Evolutionary conservation across 2,113 vertebrate species (phyloP).

Genomic region (Passer domesticus): DNA sequence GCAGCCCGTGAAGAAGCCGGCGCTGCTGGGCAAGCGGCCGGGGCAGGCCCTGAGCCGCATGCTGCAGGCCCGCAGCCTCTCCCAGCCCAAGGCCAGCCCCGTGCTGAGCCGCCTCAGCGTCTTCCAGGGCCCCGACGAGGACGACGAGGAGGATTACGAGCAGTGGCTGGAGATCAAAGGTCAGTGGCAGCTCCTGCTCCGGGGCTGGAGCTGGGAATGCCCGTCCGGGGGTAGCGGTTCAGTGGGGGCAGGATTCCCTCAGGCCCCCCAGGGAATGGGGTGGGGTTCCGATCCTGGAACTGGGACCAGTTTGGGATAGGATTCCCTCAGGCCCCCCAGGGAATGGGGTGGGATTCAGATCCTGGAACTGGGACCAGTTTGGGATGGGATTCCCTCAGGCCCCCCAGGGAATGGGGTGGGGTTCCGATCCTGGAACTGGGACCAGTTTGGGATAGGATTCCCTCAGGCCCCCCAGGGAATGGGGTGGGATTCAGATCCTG

Average conservation of each 20-base stretch:
- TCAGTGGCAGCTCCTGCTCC: constrained; percentile 6
- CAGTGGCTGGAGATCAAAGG: constrained; percentile 85
- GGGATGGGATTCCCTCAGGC: background rate
- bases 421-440: background rate
- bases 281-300: too few species aligned
- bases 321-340: too few species aligned
- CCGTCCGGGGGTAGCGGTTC: too few species aligned
- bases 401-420: background rate
- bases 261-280: fast-evolving
- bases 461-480: fast-evolving
- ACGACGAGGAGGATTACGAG: constrained; percentile 87
- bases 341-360: background rate
- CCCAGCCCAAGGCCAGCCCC: constrained; percentile 82
- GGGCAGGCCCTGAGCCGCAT: constrained; percentile 84
- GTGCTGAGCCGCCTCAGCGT: constrained; percentile 84
- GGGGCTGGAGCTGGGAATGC: background rate
- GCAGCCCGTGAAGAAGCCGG: constrained; percentile 70
- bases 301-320: too few species aligned
- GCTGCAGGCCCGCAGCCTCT: constrained; percentile 85
- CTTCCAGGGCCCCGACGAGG: constrained; percentile 91
- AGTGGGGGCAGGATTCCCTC: background rate
- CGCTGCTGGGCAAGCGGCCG: constrained; percentile 83
- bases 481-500: too few species aligned
- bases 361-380: background rate
- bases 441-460: background rate